Base-by-base conservation (phyloP, 2,888 invertebrate genomes). In the Andrena trimmerana region DNA sequence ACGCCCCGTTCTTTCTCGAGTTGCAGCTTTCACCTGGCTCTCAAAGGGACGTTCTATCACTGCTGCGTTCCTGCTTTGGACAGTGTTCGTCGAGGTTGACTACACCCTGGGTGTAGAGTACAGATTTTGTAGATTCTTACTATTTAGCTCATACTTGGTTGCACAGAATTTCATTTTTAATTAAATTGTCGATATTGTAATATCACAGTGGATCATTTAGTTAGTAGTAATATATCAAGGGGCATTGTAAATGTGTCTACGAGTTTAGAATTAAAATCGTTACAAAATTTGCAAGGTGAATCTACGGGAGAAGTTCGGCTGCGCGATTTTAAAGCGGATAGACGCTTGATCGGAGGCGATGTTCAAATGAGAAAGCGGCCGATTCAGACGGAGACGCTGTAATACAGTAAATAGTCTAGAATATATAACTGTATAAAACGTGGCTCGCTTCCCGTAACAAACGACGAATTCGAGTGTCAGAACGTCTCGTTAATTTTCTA, bases 281-380 rank as follows among this genome's bases (percentile, higher is more conserved):
- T 60, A 4, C 33, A 4, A 50, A 29, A 57, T 31, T 10, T 36
- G 4, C 13, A 13, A 54, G 70, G 54, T 71, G 70, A 76, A 77
- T 72, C 16, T 4, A 2, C 24, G 48, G 48, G 10, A 13, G 62
- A 77, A 68, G 60, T 67, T 75, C 36, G 42, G 10, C 10, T 42
- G 24, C 27, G 48, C 33, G 48, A 42, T 29, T 54, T 83, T 83
- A 83, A 83, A 83, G 82, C 75, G 71, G 82, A 81, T 27, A 52
- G 66, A 8, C 60, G 62, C 31, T 81, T 60, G 27, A 31, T n/a
- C 52, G 29, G 5, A 10, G 10, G 10, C 20, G 4, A 48, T 27
- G 42, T 31, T 2, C 13, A 20, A 42, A 48, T 29, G 29, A 10
- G 42, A 13, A 20, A n/a, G 50, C 13, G 0, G 8, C 24, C 57